Conservation (phyloP, 2,888 invertebrate genomes). For the Tenodera sinensis region DNA sequence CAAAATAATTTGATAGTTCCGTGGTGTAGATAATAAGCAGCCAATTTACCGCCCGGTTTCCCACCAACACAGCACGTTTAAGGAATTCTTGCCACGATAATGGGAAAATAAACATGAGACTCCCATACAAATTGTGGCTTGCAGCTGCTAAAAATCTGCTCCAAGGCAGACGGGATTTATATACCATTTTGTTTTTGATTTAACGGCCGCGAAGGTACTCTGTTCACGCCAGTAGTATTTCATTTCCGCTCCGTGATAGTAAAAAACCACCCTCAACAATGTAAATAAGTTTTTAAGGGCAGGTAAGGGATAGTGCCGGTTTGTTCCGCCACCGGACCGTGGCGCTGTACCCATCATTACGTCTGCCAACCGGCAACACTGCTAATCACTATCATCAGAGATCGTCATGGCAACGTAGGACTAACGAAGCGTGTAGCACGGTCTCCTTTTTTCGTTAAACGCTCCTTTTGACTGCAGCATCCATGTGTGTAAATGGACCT, state of each 20-base stretch:
- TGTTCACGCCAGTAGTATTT: not conserved
- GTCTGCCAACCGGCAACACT: not conserved
- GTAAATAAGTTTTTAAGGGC: not conserved
- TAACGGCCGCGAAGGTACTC: not conserved
- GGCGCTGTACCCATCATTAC: not conserved
- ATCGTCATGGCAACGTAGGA: not conserved
- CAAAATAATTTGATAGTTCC: not conserved
- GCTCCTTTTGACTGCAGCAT: not conserved
- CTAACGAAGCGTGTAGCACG: not conserved
- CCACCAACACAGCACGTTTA: not conserved
- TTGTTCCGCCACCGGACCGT: slow-evolving; percentile 7
- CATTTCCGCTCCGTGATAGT: not conserved
- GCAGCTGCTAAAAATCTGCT: not conserved
- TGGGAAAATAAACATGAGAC: not conserved
- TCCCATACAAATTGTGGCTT: not conserved
- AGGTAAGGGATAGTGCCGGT: not conserved
- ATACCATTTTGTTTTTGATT: not conserved
- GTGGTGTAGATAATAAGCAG: not conserved
- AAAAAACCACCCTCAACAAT: not conserved
- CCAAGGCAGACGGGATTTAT: not conserved
- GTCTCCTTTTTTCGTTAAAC: not conserved
- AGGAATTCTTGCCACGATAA: not conserved
- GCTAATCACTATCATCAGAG: not conserved
- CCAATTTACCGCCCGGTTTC: not conserved
- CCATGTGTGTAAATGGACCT: not conserved